A percentile compares a stretch with the other conserved stretches of the same genome.
These are phyloP conservation scores for Myrmophylax atrothorax DNA, from an alignment of 2,113 vertebrate species.

Conservation along the genomic window DNA sequence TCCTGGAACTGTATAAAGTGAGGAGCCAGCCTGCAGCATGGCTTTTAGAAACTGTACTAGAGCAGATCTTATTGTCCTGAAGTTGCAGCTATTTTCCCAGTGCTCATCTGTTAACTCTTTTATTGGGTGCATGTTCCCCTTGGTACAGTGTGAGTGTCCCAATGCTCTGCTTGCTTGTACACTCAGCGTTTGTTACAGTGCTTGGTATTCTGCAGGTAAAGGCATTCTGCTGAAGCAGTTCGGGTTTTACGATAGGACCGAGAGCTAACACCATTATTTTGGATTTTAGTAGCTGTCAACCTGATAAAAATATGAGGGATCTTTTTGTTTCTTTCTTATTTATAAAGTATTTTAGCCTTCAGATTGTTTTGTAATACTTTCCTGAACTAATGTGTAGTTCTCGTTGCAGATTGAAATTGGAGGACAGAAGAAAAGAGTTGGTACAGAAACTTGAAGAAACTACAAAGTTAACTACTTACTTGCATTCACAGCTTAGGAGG, in stretches of 20 bases:
- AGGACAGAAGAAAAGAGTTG: conserved; percentile 81
- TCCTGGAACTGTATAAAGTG: neutral
- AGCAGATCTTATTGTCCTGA: neutral
- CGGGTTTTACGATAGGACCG: neutral
- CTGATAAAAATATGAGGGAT: neutral
- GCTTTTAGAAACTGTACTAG: neutral
- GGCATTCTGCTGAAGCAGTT: neutral
- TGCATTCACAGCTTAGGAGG: conserved; percentile 86
- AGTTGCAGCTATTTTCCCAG: neutral
- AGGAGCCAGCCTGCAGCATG: neutral
- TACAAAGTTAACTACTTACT: conserved; percentile 78
- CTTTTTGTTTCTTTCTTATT: neutral
- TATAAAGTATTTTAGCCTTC: neutral
- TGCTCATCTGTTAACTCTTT: neutral
- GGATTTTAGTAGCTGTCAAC: neutral
- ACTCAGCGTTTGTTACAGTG: neutral
- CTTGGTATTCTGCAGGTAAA: neutral
- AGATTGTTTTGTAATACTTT: neutral
- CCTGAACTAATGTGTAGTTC: neutral
- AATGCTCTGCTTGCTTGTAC: neutral
- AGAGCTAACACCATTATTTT: neutral
- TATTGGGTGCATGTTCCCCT: neutral
- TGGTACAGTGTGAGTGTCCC: neutral
- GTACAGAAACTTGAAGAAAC: conserved; percentile 84
- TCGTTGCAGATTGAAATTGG: conserved; percentile 79